These are phyloP conservation scores for Tryphoninae sp. DNA, from an alignment of 2,888 invertebrate genomes.

Conservation along the genomic window DNA sequence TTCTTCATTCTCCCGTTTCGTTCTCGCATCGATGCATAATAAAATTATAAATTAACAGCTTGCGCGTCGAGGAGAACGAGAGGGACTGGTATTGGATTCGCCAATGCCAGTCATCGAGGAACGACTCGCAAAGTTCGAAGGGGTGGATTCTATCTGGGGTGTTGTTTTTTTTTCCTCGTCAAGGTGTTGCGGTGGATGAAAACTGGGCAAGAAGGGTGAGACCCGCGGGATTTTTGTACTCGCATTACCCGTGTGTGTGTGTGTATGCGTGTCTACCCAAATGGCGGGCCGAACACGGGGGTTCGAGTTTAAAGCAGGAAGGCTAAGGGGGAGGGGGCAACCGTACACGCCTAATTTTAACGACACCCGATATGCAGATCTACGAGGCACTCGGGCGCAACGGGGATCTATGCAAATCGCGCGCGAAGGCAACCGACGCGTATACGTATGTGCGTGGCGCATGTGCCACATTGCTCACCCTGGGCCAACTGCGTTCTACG, in stretches of 20 bases:
- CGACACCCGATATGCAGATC: slow-evolving; percentile 81
- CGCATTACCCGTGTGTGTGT: neutral
- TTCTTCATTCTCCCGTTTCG: slow-evolving; percentile 6
- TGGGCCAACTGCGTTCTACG: slow-evolving; percentile 49
- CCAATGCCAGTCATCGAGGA: slow-evolving; percentile 23
- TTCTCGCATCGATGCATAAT: slow-evolving; percentile 46
- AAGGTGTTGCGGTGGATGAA: slow-evolving; percentile 58
- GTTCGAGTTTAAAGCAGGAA: slow-evolving; percentile 44
- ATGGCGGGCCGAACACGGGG: slow-evolving; percentile 38
- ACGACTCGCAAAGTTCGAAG: slow-evolving; percentile 35
- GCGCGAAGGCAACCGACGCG: slow-evolving; percentile 58
- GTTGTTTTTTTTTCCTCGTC: slow-evolving; percentile 33
- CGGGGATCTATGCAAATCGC: slow-evolving; percentile 79
- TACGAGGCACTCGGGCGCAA: slow-evolving; percentile 67
- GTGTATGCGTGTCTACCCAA: neutral
- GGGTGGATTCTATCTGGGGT: neutral
- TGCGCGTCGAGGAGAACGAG: neutral
- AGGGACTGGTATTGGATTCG: slow-evolving; percentile 3
- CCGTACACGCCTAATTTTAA: slow-evolving; percentile 78
- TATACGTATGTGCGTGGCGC: slow-evolving; percentile 38
- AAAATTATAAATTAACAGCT: slow-evolving; percentile 59
- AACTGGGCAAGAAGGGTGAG: slow-evolving; percentile 52
- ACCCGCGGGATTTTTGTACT: neutral
- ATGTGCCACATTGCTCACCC: slow-evolving; percentile 35
- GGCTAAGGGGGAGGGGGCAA: slow-evolving; percentile 60